phyloP scores from a whole-genome alignment of 2,888 invertebrate genomes.

The Argyra leucocephala region DNA sequence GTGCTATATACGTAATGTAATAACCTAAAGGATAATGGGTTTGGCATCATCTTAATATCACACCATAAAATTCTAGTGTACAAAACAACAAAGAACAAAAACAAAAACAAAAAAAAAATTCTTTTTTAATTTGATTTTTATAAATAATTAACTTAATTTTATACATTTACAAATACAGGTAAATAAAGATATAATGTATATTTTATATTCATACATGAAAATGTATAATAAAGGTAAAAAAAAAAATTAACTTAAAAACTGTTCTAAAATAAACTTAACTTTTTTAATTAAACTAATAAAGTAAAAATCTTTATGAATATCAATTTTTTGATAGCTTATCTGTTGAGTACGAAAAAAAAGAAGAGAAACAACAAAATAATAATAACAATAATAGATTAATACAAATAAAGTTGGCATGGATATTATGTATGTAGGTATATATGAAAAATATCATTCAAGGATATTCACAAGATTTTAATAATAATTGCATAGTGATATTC shows the following conservation, averaged over 20 bases:
- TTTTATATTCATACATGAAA: background rate
- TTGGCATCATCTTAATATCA: no score
- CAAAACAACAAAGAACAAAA: background rate
- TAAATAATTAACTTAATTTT: constrained; percentile 1
- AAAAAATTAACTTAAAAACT: background rate
- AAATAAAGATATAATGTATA: background rate
- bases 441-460: no score
- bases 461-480: no score
- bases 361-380: background rate
- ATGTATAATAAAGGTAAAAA: background rate
- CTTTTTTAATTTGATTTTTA: constrained; percentile 2
- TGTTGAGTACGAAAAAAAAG: background rate
- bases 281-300: constrained; percentile 1
- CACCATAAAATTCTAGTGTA: no score
- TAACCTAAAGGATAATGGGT: background rate
- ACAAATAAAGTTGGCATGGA: no score
- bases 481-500: no score
- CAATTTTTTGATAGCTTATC: constrained; percentile 3
- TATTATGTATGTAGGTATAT: no score
- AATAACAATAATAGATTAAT: no score
- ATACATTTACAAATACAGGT: background rate
- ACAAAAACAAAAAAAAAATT: background rate
- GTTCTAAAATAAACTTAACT: constrained; percentile 3
- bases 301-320: constrained; percentile 2
- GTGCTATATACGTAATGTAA: background rate